A percentile compares a stretch with the other conserved stretches of the same genome.
These are phyloP conservation scores for Artibeus lituratus DNA, from an alignment of 2,797 vertebrate genomes.

Conservation along the genomic window DNA sequence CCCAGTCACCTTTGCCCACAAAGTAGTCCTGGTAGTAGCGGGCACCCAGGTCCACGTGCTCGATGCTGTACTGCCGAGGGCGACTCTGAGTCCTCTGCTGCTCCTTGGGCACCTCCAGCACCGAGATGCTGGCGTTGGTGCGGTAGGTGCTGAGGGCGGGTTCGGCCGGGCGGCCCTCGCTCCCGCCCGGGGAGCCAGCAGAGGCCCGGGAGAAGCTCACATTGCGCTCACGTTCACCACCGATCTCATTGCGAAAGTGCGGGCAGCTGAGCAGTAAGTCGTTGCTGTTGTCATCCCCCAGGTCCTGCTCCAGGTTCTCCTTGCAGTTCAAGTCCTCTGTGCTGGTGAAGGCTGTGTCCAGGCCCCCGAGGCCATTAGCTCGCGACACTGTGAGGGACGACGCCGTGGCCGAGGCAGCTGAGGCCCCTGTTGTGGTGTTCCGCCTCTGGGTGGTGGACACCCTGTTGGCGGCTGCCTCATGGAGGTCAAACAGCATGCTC, in stretches of 20 bases:
- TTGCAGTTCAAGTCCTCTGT: constrained; percentile 89
- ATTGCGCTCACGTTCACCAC: constrained; percentile 88
- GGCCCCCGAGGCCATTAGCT: constrained; percentile 77
- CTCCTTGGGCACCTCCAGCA: constrained; percentile 89
- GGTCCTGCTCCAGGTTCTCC: constrained; percentile 82
- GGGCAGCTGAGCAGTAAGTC: constrained; percentile 93
- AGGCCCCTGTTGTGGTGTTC: constrained; percentile 94
- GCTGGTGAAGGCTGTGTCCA: constrained; percentile 85
- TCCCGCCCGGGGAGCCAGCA: constrained; percentile 68
- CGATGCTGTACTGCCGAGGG: constrained; percentile 90
- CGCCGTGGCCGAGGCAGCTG: constrained; percentile 81
- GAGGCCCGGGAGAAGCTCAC: constrained; percentile 90
- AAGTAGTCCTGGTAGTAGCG: constrained; percentile 93
- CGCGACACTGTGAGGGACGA: constrained; percentile 61
- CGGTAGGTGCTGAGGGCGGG: constrained; percentile 80
- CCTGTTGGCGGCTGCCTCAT: constrained; percentile 86
- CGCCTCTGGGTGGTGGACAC: constrained; percentile 85
- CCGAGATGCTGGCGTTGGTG: constrained; percentile 91
- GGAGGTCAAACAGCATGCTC: constrained; percentile 93
- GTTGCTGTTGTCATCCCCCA: constrained; percentile 81
- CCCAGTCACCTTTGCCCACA: constrained; percentile 89
- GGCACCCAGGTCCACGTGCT: constrained; percentile 93
- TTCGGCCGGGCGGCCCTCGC: constrained; percentile 65
- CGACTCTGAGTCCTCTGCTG: constrained; percentile 84
- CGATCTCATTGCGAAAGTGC: constrained; percentile 95